Evolutionary conservation across 2,888 invertebrate species (phyloP), one percentile per base, ranked within the genome.

Genomic region (Cataglyphis albicans): DNA sequence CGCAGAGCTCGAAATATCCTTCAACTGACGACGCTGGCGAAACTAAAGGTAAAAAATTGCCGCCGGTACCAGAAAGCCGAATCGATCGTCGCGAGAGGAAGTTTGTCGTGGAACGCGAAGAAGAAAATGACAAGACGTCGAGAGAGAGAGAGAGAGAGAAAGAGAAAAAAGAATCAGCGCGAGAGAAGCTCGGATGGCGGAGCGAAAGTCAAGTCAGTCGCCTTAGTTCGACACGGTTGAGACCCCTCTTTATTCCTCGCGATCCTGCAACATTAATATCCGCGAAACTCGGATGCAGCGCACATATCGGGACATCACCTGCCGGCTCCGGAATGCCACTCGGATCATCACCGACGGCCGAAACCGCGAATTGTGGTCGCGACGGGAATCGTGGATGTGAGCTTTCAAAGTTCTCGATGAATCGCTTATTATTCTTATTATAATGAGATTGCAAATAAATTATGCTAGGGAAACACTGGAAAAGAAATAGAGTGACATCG

Each of bases 171-270:
- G 59, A 15, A 63, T 61, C 74, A 85, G 35, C 52, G 35, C 52
- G 21, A 35, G 35, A 38, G 86, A 89, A 85, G 83, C 68, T 68
- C 70, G 68, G 63, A 73, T 81, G 78, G 85, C 70, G 89, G 91
- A 93, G 93, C 92, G 93, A 93, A 93, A 93, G 93, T 93, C 91
- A 35, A 35, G 35, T 35, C 83, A 87, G 52, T 48, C 18, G 91
- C 91, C 83, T 87, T 84, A 89, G 86, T 87, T 70, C 81, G 48
- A 65, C 85, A 81, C 72, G 74, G 15, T 35, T 21, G 6, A 25
- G 81, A 72, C 85, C 86, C 85, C 87, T 84, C 86, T 89, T 89
- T 87, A 84, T 87, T 70, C 76, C 86, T 70, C 89, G 88, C 90
- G 89, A 92, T 84, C 87, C 87, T 90, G 90, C 88, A 88, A 86